These are phyloP conservation scores for Amphipoea lucens DNA, from an alignment of 2,888 invertebrate species.

Conservation along the genomic window DNA sequence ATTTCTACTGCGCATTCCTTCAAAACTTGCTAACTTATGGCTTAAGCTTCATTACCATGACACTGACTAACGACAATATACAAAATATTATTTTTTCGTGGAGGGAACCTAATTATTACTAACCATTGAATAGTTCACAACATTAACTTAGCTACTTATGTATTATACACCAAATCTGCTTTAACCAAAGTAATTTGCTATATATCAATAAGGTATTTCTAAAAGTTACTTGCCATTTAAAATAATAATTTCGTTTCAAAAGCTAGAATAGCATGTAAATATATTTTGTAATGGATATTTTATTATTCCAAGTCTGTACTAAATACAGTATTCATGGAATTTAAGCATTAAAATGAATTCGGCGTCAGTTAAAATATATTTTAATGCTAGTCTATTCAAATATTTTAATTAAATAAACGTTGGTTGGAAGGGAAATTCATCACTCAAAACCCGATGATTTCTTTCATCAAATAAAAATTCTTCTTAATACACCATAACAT, in stretches of 20 bases:
- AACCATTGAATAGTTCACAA: conserved; percentile 57
- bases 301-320: conserved; percentile 27
- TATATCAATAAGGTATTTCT: conserved; percentile 55
- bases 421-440: conserved; percentile 51
- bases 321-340: conserved; percentile 39
- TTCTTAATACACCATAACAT: conserved; percentile 51
- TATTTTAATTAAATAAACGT: conserved; percentile 44
- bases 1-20: conserved; percentile 57
- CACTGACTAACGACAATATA: conserved; percentile 56
- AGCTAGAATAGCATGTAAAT: conserved; percentile 53
- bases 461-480: conserved; percentile 38
- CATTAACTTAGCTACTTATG: conserved; percentile 59
- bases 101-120: conserved; percentile 57
- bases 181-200: conserved; percentile 52
- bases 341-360: conserved; percentile 1
- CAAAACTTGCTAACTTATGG: conserved; percentile 60
- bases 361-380: conserved; percentile 36
- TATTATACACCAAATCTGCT: conserved; percentile 68
- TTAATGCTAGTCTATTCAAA: conserved; percentile 50
- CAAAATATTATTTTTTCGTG: conserved; percentile 52
- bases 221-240: conserved; percentile 38
- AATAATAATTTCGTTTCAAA: conserved; percentile 43
- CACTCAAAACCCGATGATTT: conserved; percentile 41
- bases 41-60: conserved; percentile 69
- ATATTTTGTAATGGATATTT: conserved; percentile 29